Base-by-base conservation (phyloP, 2,113 vertebrate species). In the Genyomyrus donnyi region DNA sequence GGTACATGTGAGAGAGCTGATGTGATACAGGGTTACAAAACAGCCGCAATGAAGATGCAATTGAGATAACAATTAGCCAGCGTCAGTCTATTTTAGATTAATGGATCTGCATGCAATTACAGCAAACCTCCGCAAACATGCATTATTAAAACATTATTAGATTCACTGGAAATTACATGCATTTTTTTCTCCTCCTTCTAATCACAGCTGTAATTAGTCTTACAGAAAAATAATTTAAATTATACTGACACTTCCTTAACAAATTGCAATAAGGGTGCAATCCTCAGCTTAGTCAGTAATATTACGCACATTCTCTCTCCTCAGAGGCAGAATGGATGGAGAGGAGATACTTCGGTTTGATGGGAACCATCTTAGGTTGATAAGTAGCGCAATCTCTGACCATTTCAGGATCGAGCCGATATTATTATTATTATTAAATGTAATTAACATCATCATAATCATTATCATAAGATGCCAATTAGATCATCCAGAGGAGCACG, bases 111-210 rank as follows among this genome's bases (percentile, higher is more conserved):
- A 80, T 48, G 31, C 77, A 83, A 53, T 50, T 52, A 77, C 21
- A 35, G 10, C 88, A 56, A n/a, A 80, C 74, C 49, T 21, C 48
- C 39, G 48, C 74, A 89, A n/a, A 42, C 48, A 74, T 83, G 74
- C 70, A 84, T 89, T 84, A 89, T 74, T 77, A 45, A 56, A 89
- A 50, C 88, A 35, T 84, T 39, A 89, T 56, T 53, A 42, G 70
- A 56, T 84, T 83, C 50, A 35, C 70, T 83, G 48, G 49, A 50
- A 89, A 80, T 52, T 46, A 48, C 66, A 52, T 42, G 46, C 70
- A 53, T 84, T 84, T 50, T 66, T 48, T 52, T 21, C 88, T 89
- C 74, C 77, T 52, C 45, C 27, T 87, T 46, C 27, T 84, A 89
- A 83, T 84, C 49, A n/a, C 31, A 83, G 11, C 88, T 56, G 31